These are phyloP conservation scores for Prosapia bicincta DNA, from an alignment of 2,888 invertebrate genomes.

Conservation along the genomic window DNA sequence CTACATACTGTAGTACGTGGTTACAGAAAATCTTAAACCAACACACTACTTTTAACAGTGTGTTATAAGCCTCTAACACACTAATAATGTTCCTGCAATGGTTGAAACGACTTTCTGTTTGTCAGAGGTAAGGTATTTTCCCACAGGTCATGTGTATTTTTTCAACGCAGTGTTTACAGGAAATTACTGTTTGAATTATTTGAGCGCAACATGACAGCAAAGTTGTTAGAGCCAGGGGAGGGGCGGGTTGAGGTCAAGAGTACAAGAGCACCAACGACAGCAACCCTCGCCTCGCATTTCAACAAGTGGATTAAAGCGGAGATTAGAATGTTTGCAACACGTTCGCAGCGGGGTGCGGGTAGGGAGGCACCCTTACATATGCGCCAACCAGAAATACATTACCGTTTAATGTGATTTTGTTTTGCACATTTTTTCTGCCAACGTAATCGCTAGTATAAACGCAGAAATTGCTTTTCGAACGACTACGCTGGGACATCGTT, in stretches of 20 bases:
- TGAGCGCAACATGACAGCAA: not conserved
- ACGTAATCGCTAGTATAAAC: too few species aligned
- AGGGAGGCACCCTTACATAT: not conserved
- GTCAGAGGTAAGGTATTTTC: too few species aligned
- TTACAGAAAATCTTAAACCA: too few species aligned
- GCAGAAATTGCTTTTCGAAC: too few species aligned
- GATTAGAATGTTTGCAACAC: conserved; percentile 23
- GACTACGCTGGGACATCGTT: too few species aligned
- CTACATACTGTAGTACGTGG: too few species aligned
- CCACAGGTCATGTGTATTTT: not conserved
- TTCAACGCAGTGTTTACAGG: not conserved
- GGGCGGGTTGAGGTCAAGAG: not conserved
- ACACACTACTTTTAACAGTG: too few species aligned
- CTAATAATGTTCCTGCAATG: too few species aligned
- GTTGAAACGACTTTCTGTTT: too few species aligned
- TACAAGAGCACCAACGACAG: not conserved
- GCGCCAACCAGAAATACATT: not conserved
- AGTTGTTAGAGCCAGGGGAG: not conserved
- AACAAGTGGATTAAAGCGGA: conserved; percentile 25
- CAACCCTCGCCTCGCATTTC: conserved; percentile 9
- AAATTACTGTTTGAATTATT: not conserved
- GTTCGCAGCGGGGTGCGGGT: not conserved
- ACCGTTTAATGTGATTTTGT: not conserved
- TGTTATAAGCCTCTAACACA: too few species aligned
- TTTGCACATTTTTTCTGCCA: too few species aligned